phyloP scores from a whole-genome alignment of 2,113 vertebrate species.

The Collichthys lucidus region DNA sequence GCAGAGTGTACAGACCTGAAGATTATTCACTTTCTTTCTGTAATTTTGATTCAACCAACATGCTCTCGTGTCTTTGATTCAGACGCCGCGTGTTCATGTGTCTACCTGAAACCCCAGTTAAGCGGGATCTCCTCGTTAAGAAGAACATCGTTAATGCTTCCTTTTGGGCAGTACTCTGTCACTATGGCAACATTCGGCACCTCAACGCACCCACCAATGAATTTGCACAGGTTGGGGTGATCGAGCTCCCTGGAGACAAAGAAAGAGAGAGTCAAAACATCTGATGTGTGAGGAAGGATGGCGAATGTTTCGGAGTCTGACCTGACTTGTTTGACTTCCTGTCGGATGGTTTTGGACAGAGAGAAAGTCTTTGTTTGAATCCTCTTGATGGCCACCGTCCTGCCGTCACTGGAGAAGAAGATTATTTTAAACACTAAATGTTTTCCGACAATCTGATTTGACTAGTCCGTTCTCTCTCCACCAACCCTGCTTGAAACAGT shows the following conservation, averaged over 20 bases:
- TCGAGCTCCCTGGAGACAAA: constrained; percentile 87
- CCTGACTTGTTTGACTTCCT: constrained; percentile 91
- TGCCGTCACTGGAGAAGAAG: constrained; percentile 84
- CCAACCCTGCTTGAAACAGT: neutral
- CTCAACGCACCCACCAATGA: constrained; percentile 88
- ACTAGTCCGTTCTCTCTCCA: neutral
- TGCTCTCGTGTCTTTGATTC: neutral
- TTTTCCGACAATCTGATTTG: neutral
- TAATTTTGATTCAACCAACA: neutral
- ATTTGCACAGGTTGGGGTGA: constrained; percentile 91
- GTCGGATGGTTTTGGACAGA: constrained; percentile 86
- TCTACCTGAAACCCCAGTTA: constrained; percentile 89
- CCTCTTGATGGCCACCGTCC: constrained; percentile 88
- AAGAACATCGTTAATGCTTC: constrained; percentile 87
- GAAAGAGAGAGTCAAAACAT: neutral
- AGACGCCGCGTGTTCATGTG: neutral
- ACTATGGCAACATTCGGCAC: constrained; percentile 87
- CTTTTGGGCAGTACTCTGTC: constrained; percentile 91
- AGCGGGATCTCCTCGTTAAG: constrained; percentile 89
- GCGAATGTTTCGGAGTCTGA: constrained; percentile 48
- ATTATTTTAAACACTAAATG: rapidly evolving
- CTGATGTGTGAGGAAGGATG: neutral
- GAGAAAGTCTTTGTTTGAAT: constrained; percentile 86
- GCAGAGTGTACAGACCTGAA: neutral
- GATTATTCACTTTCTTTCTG: neutral